Conservation (phyloP, 2,797 vertebrate genomes). For the Chloroceryle amazona region DNA sequence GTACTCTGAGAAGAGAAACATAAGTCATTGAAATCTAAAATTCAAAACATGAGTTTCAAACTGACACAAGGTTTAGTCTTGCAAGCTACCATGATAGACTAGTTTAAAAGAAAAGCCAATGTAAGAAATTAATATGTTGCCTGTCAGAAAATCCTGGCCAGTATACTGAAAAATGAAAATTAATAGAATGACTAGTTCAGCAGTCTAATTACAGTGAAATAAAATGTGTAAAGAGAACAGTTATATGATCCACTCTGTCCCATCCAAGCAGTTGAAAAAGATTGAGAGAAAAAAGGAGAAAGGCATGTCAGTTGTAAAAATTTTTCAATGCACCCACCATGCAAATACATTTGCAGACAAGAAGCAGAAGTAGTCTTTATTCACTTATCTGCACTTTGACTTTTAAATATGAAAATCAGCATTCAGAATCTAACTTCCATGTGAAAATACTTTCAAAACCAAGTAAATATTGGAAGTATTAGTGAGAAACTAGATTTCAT, state of each 20-base stretch:
- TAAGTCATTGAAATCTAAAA: background rate
- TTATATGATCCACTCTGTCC: background rate
- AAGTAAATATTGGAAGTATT: conserved; percentile 47
- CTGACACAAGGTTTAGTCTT: background rate
- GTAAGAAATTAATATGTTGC: background rate
- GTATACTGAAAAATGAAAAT: background rate
- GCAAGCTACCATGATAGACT: background rate
- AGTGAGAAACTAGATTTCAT: conserved; percentile 50
- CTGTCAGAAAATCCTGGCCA: background rate
- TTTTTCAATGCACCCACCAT: background rate
- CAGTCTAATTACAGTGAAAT: background rate
- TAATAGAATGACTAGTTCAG: background rate
- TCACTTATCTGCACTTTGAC: background rate
- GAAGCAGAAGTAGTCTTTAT: background rate
- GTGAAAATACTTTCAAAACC: conserved; percentile 38
- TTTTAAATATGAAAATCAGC: conserved; percentile 60
- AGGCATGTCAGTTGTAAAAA: background rate
- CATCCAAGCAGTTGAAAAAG: background rate
- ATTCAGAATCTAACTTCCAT: conserved; percentile 2
- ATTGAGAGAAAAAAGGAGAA: background rate
- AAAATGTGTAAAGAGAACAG: background rate
- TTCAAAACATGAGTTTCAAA: background rate
- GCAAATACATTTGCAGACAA: background rate
- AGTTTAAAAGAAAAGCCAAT: background rate
- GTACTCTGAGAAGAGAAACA: background rate